A percentile compares a stretch with the other conserved stretches of the same genome.
Conservation (phyloP, 2,888 invertebrate species). For the Pharmacophagus antenor region DNA sequence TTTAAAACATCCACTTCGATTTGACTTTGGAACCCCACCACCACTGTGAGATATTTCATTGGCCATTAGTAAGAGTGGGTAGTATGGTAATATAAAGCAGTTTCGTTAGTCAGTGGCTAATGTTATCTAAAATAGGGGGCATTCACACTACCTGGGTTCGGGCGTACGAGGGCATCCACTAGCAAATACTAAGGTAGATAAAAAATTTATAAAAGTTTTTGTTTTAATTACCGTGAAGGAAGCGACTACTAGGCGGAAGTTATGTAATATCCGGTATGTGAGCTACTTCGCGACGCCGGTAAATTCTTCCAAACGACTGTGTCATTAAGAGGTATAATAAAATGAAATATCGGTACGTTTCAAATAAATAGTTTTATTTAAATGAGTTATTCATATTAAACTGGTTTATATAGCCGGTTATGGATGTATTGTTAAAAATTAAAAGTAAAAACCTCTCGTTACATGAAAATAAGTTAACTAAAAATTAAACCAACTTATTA, state of each 20-base stretch:
- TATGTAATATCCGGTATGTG: slow-evolving; percentile 73
- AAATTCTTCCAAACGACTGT: slow-evolving; percentile 34
- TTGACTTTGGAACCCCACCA: slow-evolving; percentile 65
- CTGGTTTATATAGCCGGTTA: slow-evolving; percentile 73
- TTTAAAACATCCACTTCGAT: slow-evolving; percentile 29
- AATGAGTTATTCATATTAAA: slow-evolving; percentile 66
- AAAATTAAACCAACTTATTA: slow-evolving; percentile 65
- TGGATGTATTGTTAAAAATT: slow-evolving; percentile 76
- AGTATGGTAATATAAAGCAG: slow-evolving; percentile 60
- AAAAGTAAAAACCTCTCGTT: slow-evolving; percentile 56
- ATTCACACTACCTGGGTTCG: slow-evolving; percentile 75
- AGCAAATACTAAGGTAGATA: slow-evolving; percentile 67
- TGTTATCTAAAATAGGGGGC: slow-evolving; percentile 66
- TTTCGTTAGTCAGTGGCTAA: slow-evolving; percentile 70
- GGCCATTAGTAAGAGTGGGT: slow-evolving; percentile 51
- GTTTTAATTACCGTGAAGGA: slow-evolving; percentile 61
- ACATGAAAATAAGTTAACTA: slow-evolving; percentile 65
- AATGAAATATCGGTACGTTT: slow-evolving; percentile 70
- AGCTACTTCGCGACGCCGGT: slow-evolving; percentile 59
- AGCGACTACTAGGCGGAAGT: slow-evolving; percentile 63
- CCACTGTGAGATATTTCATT: slow-evolving; percentile 44
- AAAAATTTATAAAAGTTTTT: slow-evolving; percentile 43
- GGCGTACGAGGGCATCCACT: slow-evolving; percentile 75
- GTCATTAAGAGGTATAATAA: slow-evolving; percentile 46
- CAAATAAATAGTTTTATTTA: slow-evolving; percentile 77